Conservation (phyloP, 2,888 invertebrate species). For the Scaptomyza cyrtandrae region DNA sequence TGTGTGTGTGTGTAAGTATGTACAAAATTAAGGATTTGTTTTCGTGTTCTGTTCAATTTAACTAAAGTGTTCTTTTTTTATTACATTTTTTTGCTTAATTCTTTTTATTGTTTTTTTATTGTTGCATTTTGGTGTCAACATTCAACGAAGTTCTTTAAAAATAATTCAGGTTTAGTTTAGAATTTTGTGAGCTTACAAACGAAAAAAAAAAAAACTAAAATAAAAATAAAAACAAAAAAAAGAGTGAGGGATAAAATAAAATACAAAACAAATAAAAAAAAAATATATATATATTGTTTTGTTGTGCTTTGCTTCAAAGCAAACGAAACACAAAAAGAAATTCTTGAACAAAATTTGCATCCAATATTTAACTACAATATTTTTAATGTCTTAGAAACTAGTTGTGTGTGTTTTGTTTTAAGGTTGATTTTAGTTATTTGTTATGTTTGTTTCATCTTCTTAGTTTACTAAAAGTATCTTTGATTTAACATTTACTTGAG, state of each 20-base stretch:
- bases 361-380: slow-evolving; percentile 25
- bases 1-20: slow-evolving; percentile 30
- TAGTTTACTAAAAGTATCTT: slow-evolving; percentile 64
- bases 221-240: not conserved
- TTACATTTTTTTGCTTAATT: not conserved
- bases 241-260: not conserved
- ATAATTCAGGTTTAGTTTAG: not conserved
- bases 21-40: slow-evolving; percentile 25
- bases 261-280: not conserved
- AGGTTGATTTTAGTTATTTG: slow-evolving; percentile 4
- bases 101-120: not conserved
- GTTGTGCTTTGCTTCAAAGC: slow-evolving; percentile 32
- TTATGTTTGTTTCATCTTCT: slow-evolving; percentile 34
- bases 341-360: slow-evolving; percentile 37
- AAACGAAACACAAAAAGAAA: slow-evolving; percentile 26
- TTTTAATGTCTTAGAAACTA: slow-evolving; percentile 37
- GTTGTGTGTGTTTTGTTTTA: slow-evolving; percentile 46
- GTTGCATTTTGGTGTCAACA: slow-evolving; percentile 12
- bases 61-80: slow-evolving; percentile 35
- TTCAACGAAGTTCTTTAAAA: slow-evolving; percentile 15
- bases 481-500: slow-evolving; percentile 75
- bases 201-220: slow-evolving; percentile 8
- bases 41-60: slow-evolving; percentile 22
- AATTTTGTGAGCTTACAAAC: slow-evolving; percentile 16
- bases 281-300: slow-evolving; percentile 1